Conservation (phyloP, 2,888 invertebrate species). For the Gryllus longicercus region DNA sequence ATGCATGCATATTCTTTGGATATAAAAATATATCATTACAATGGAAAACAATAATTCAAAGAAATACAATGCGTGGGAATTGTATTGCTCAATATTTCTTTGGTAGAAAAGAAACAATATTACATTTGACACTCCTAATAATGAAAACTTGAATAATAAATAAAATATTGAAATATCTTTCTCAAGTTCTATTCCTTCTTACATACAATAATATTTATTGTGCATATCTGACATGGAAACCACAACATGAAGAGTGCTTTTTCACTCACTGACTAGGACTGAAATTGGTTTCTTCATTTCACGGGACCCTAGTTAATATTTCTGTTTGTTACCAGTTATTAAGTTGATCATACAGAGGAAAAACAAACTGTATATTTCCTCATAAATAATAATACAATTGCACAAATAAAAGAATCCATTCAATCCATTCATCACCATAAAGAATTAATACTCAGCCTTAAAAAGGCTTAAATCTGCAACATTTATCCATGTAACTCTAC, state of each 20-base stretch:
- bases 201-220: slow-evolving; percentile 20
- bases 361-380: slow-evolving; percentile 18
- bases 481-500: neutral
- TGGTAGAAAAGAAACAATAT: slow-evolving; percentile 31
- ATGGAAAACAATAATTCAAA: slow-evolving; percentile 25
- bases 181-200: slow-evolving; percentile 19
- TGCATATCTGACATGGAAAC: slow-evolving; percentile 2
- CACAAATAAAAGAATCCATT: neutral
- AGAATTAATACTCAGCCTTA: neutral
- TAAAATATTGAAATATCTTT: slow-evolving; percentile 21
- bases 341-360: neutral
- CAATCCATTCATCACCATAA: neutral
- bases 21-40: slow-evolving; percentile 18
- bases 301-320: slow-evolving; percentile 20
- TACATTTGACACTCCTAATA: slow-evolving; percentile 29
- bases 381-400: neutral
- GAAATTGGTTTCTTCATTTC: slow-evolving; percentile 23
- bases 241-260: neutral
- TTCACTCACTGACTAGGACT: slow-evolving; percentile 30
- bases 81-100: slow-evolving; percentile 30
- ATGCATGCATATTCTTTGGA: slow-evolving; percentile 11
- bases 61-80: slow-evolving; percentile 24
- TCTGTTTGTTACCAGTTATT: slow-evolving; percentile 18
- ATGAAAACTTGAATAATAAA: slow-evolving; percentile 29
- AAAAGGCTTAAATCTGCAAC: neutral